Conservation (phyloP, 2,113 vertebrate genomes). For the Verasper variegatus region DNA sequence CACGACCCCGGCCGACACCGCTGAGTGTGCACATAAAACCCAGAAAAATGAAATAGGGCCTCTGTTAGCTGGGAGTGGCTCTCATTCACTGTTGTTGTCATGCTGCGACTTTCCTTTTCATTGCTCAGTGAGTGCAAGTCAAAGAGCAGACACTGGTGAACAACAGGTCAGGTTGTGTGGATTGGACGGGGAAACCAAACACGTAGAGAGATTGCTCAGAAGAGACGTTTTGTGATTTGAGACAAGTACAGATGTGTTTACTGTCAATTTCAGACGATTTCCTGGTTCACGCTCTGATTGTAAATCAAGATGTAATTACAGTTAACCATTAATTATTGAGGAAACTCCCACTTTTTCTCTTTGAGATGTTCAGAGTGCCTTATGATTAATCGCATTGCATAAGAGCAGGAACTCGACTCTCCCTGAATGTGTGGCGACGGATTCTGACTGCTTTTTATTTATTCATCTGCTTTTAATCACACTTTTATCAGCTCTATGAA, state of each 20-base stretch:
- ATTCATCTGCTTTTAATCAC: slow-evolving; percentile 2
- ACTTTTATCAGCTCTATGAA: background rate
- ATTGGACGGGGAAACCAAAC: background rate
- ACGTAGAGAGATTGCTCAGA: background rate
- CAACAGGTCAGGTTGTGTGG: slow-evolving; percentile 3
- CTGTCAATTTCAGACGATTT: slow-evolving; percentile 15
- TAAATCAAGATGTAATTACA: slow-evolving; percentile 20
- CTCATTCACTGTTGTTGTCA: slow-evolving; percentile 31
- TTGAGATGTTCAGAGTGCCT: background rate
- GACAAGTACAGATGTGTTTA: background rate
- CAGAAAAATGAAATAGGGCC: slow-evolving; percentile 26
- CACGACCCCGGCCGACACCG: slow-evolving; percentile 47
- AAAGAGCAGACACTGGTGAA: slow-evolving; percentile 29
- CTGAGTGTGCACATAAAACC: slow-evolving; percentile 20
- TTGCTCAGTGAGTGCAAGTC: slow-evolving; percentile 23
- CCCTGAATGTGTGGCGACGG: background rate
- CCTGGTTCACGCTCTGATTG: slow-evolving; percentile 9
- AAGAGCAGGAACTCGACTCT: background rate
- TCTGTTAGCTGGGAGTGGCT: slow-evolving; percentile 6
- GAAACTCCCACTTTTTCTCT: slow-evolving; percentile 6
- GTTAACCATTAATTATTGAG: background rate
- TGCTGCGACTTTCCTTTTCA: slow-evolving; percentile 9
- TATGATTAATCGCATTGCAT: background rate
- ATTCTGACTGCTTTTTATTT: background rate
- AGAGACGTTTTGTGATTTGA: background rate